Evolutionary conservation across 1,140 invertebrate genomes (phyloP).

Genomic region (Platyura marginata): DNA sequence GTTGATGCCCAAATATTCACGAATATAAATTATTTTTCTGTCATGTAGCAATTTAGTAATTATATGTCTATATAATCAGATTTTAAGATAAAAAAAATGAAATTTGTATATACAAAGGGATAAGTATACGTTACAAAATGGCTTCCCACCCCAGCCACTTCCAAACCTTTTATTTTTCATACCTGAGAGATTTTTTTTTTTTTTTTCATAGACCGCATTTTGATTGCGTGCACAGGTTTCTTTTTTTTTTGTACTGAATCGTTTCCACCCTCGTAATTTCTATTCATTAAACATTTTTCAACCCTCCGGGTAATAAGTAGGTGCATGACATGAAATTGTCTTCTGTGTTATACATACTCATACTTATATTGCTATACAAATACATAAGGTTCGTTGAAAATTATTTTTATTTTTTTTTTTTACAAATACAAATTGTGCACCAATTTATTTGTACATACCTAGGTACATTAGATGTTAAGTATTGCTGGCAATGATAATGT

Average conservation of each 20-base stretch:
- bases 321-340: not conserved
- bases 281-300: not conserved
- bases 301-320: not conserved
- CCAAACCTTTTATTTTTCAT: too few relatives aligned
- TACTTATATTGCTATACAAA: not conserved
- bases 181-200: not conserved
- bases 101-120: not conserved
- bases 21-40: not conserved
- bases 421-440: too few relatives aligned
- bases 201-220: not conserved
- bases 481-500: too few relatives aligned
- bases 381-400: too few relatives aligned
- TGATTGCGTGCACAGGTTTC: not conserved
- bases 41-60: not conserved
- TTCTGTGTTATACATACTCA: not conserved
- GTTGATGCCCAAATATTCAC: not conserved
- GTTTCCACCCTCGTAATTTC: not conserved
- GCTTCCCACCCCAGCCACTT: not conserved
- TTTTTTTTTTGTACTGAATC: not conserved
- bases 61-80: not conserved
- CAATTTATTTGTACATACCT: too few relatives aligned
- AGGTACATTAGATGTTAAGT: too few relatives aligned
- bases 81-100: not conserved
- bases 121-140: not conserved
- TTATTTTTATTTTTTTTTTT: too few relatives aligned